phyloP scores from a whole-genome alignment of 2,113 vertebrate genomes.

The Semicossyphus pulcher region DNA sequence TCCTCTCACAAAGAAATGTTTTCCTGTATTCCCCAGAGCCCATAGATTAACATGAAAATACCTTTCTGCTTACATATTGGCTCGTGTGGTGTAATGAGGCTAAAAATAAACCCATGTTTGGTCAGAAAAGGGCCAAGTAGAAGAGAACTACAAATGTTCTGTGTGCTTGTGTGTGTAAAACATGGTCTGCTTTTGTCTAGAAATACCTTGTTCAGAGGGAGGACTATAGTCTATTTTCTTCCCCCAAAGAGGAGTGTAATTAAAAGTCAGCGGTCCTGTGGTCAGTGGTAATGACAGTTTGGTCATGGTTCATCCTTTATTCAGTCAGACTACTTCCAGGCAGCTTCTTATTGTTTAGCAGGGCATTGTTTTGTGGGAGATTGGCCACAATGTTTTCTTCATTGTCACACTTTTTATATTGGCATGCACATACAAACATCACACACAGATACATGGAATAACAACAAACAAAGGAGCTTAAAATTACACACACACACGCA shows the following conservation, averaged over 20 bases:
- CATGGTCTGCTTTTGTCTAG: slow-evolving; percentile 50
- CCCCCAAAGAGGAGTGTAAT: slow-evolving; percentile 42
- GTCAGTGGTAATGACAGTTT: slow-evolving; percentile 55
- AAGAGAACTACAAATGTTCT: slow-evolving; percentile 54
- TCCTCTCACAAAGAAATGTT: slow-evolving; percentile 56
- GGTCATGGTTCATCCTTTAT: slow-evolving; percentile 37
- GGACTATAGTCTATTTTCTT: slow-evolving; percentile 23
- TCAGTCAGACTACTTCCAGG: slow-evolving; percentile 3
- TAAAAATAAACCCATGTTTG: slow-evolving; percentile 81
- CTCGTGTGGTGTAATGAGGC: slow-evolving; percentile 70
- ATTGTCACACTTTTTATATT: slow-evolving; percentile 51
- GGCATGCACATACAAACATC: slow-evolving; percentile 14
- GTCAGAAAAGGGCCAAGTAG: slow-evolving; percentile 53
- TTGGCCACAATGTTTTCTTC: slow-evolving; percentile 53
- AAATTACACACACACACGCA: no score
- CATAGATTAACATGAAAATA: slow-evolving; percentile 77
- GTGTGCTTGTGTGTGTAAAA: slow-evolving; percentile 46
- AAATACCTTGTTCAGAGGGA: slow-evolving; percentile 17
- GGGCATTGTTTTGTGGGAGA: slow-evolving; percentile 45
- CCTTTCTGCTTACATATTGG: slow-evolving; percentile 75
- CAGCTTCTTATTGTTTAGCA: slow-evolving; percentile 66
- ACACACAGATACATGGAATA: slow-evolving; percentile 10
- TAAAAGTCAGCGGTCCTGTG: slow-evolving; percentile 47
- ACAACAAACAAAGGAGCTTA: slow-evolving; percentile 36
- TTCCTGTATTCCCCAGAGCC: slow-evolving; percentile 65